Conservation (phyloP, 2,797 vertebrate species). For the Gymnodraco acuticeps region DNA sequence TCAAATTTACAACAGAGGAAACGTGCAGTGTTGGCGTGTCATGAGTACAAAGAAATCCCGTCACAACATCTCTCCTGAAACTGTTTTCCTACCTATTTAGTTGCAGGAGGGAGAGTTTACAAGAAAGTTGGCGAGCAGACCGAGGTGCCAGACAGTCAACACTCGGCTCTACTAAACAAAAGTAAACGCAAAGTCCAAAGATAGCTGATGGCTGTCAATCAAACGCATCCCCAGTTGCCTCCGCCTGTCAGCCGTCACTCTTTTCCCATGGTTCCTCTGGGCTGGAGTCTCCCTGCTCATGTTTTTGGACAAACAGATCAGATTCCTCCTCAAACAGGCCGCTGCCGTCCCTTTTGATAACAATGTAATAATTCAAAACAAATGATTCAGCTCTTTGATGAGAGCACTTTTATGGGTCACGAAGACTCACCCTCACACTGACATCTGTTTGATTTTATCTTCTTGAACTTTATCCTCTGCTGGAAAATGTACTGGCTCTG, state of each 20-base stretch:
- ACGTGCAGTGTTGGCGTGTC: constrained; percentile 25
- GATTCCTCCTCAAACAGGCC: constrained; percentile 98
- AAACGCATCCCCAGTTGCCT: constrained; percentile 84
- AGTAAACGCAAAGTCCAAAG: constrained; percentile 69
- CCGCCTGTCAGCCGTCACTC: constrained; percentile 84
- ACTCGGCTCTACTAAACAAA: constrained; percentile 58
- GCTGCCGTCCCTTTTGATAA: constrained; percentile 96
- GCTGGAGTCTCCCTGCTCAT: constrained; percentile 85
- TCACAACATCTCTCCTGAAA: constrained; percentile 22
- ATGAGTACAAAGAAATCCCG: constrained; percentile 14
- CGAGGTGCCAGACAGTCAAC: constrained; percentile 62
- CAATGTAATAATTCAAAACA: constrained; percentile 99
- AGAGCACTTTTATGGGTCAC: constrained; percentile 99
- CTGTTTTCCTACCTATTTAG: constrained; percentile 16
- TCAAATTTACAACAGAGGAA: constrained; percentile 66
- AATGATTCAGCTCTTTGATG: constrained; percentile 99
- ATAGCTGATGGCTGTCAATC: constrained; percentile 92
- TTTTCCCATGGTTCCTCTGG: constrained; percentile 91
- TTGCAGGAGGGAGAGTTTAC: constrained; percentile 35
- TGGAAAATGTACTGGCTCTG: constrained; percentile 97
- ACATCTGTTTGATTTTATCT: constrained; percentile 99
- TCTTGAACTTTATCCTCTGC: constrained; percentile 99
- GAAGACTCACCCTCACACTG: constrained; percentile 92
- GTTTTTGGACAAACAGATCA: constrained; percentile 99
- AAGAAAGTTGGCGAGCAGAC: constrained; percentile 16